Base-by-base conservation (phyloP, 2,888 invertebrate genomes). In the Aphodius sticticus region DNA sequence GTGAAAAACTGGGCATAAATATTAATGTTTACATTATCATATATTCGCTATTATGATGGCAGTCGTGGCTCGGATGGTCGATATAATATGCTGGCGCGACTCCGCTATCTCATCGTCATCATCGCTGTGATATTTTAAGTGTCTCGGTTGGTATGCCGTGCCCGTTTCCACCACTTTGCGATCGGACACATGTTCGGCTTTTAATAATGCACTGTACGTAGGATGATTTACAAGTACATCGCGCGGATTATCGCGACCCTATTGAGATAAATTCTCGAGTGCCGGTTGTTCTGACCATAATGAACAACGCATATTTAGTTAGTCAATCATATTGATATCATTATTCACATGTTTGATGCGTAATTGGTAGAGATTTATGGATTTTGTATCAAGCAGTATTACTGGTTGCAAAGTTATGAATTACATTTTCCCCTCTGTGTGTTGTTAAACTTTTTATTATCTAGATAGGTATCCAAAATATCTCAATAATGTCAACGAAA, bases 21-120 rank as follows among this genome's bases (percentile, higher is more conserved):
- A 53, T 53, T 53, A 53, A 53, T 53, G 53, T 53, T 53, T 53
- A 53, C 53, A 53, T 53, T 53, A 53, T 53, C 53, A 53, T 53
- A 53, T 53, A 53, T 53, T 53, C 53, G 53, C 53, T 53, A 53
- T 53, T 53, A 53, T 53, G 7, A 5, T 12, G 53, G 53, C 53
- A 7, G 53, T 53, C 53, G 3, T 9, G 53, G 12, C 53, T 53
- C 12, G 53, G 53, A 53, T 53, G 53, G 53, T 53, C 53, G 7
- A 53, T 53, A 53, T 53, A 53, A 53, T 53, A 12, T 53, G 53
- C 53, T 5, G 53, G 53, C 53, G 53, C 53, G 53, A 53, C 0
- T 53, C 12, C 53, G 53, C 53, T 53, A 53, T 53, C 53, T 9
- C 53, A 53, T 53, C 53, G 12, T 9, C 53, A 53, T 53, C 53